Base-by-base conservation (phyloP, 2,888 invertebrate genomes). In the Calliscelio sp. region DNA sequence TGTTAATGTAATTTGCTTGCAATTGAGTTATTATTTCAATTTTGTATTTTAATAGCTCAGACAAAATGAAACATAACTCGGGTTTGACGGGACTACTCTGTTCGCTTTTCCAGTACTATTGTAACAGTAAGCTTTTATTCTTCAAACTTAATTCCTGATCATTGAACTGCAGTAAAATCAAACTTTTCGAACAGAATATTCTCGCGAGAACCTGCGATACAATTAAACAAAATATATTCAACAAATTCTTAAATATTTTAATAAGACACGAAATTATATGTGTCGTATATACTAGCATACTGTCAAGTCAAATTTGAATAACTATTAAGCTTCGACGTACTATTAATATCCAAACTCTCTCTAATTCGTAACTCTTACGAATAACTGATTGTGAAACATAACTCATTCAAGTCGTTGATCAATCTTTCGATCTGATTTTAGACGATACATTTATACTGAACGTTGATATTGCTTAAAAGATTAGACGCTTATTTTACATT, bases 41-140 rank as follows among this genome's bases (percentile, higher is more conserved):
- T 28, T 28, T 28, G 8, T n/a, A 28, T 28, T 6, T 28, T 28
- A 46, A 66, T 71, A 57, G 75, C 75, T 65, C 77, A 66, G 57
- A 57, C 66, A 49, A 77, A 77, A 44, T 28, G 77, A 77, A 77
- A 77, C 77, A 77, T 77, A 77, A 77, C 5, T 46, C 22, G 49
- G 44, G 55, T 77, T 57, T 46, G 14, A 63, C 35, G 5, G 49
- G 75, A 75, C 65, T 75, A 46, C 16, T 63, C 61, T 70, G 70
- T 70, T 38, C 8, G 38, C 32, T 49, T 49, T 25, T 25, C n/a
- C 25, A 25, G 25, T 53, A n/a, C n/a, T n/a, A n/a, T 11, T 38
- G 20, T 59, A 8, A 35, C n/a, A 53, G 5, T 14, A 53, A 4
- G 7, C 16, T 53, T 25, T 25, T 8, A 53, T n/a, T 51, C 11